Percentiles rank a stretch among this genome's conserved stretches.
Conservation (phyloP, 1,140 invertebrate genomes). For the Coptotermes formosanus region DNA sequence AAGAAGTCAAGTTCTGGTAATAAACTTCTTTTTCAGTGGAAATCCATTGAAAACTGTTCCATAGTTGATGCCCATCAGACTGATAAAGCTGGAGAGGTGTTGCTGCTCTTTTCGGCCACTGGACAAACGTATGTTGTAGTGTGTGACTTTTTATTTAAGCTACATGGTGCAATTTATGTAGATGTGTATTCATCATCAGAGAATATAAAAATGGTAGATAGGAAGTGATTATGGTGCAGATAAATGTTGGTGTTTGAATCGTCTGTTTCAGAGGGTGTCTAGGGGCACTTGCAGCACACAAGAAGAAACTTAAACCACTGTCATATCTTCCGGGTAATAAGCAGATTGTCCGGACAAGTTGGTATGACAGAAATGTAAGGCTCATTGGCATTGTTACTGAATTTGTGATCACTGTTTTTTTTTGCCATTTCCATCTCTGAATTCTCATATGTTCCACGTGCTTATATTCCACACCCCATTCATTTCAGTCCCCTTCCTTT, state of each 20-base stretch:
- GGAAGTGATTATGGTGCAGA: not conserved
- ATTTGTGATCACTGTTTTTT: not conserved
- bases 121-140: constrained; percentile 52
- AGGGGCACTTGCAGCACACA: constrained; percentile 54
- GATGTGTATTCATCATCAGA: not conserved
- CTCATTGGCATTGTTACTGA: constrained; percentile 23
- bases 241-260: not conserved
- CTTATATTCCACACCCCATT: too few species aligned
- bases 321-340: constrained; percentile 60
- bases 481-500: too few species aligned
- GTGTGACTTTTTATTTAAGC: not conserved
- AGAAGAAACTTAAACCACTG: constrained; percentile 53
- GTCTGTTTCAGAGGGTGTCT: constrained; percentile 52
- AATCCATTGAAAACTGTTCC: constrained; percentile 63
- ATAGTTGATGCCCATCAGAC: constrained; percentile 57
- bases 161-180: not conserved
- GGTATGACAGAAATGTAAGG: constrained; percentile 59
- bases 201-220: not conserved
- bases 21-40: constrained; percentile 49
- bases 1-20: too few species aligned
- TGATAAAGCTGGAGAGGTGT: constrained; percentile 46
- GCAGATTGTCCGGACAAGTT: constrained; percentile 65
- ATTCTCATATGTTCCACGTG: too few species aligned
- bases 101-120: constrained; percentile 61
- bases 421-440: too few species aligned